Conservation (phyloP, 2,797 vertebrate species). For the Propithecus deckenii region DNA sequence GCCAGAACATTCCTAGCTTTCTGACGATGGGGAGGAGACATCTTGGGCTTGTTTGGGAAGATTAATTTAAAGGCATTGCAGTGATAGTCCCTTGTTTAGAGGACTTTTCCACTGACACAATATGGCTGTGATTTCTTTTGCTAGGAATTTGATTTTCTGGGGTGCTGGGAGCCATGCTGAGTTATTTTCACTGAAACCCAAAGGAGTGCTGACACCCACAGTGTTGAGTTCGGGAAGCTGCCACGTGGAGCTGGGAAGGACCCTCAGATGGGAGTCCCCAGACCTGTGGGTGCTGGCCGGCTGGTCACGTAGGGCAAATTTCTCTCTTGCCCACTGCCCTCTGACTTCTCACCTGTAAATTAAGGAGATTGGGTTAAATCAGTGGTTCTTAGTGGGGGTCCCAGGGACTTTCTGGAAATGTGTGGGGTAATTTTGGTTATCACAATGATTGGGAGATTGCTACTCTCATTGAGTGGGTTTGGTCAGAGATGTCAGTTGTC, state of each 20-base stretch:
- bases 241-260: not conserved
- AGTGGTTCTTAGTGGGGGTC: not conserved
- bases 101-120: not conserved
- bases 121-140: not conserved
- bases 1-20: slow-evolving; percentile 19
- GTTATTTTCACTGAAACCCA: not conserved
- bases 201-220: not conserved
- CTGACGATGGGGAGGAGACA: not conserved
- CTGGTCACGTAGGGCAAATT: not conserved
- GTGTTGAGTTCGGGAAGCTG: not conserved
- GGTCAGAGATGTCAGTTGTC: not conserved
- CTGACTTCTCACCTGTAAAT: not conserved
- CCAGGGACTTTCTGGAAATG: not conserved
- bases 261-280: not conserved
- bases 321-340: not conserved
- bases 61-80: not conserved
- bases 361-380: not conserved
- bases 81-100: not conserved
- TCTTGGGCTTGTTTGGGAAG: not conserved
- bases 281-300: not conserved
- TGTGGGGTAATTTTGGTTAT: not conserved
- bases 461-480: not conserved
- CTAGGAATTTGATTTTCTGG: not conserved
- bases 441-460: not conserved
- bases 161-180: not conserved